Base-by-base conservation (phyloP, 2,113 vertebrate genomes). In the Otus sunia region DNA sequence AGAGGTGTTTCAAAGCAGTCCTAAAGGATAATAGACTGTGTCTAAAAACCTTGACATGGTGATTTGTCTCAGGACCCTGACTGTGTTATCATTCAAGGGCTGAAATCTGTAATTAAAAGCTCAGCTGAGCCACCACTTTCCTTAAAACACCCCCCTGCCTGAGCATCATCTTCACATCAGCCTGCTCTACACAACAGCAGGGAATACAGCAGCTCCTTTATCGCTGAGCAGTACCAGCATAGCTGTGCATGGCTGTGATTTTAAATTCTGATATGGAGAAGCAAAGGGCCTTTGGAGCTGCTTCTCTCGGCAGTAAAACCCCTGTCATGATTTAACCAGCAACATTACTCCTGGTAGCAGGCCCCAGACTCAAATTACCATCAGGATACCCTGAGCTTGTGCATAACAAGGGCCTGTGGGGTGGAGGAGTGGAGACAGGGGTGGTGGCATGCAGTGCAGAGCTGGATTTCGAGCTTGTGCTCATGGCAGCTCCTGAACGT, bases 371-470 rank as follows among this genome's bases (percentile, higher is more conserved):
- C 39, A 81, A 18, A 75, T 34, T 10, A 73, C 15, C 23, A 7
- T 8, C 15, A 2, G 52, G 68, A 14, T 23, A 3, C 27, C 9
- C 50, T 25, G 64, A 67, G 30, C 34, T 74, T 27, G 11, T 26
- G 74, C 64, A 43, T 43, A 71, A 1, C 0, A 8, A 62, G 37
- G 22, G 34, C 9, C 50, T 2, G 0, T 0, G 4, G 27, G 34
- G 8, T 26, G 17, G 12, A 36, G 56, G 9, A 58, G 37, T 10
- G 16, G 81, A 30, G 30, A 32, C 7, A 55, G 23, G 27, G 19
- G 20, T 1, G 7, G 27, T 6, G 11, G 21, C 0, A 1, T 22
- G 41, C 14, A 10, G 41, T 3, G 6, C 0, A 0, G 34, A 41
- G 45, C 80, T 37, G 76, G 60, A 47, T 56, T 71, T 81, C 1